These are phyloP conservation scores for Oligia fasciuncula DNA, from an alignment of 2,888 invertebrate genomes.

Conservation along the genomic window DNA sequence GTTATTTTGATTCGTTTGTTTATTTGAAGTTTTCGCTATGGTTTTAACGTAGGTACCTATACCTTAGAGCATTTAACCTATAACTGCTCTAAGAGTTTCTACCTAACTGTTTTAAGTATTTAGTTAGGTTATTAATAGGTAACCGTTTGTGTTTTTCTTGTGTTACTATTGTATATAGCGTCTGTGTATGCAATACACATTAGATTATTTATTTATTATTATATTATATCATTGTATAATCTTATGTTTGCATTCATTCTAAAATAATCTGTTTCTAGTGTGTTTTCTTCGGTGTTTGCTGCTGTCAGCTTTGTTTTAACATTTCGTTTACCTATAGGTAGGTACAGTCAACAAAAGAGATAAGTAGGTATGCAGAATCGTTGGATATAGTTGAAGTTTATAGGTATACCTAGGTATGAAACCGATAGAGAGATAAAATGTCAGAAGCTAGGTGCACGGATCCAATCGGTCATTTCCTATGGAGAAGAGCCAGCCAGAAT, in stretches of 20 bases:
- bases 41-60: not conserved
- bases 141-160: conserved; percentile 1
- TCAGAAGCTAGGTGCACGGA: too few relatives aligned
- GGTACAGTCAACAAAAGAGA: too few relatives aligned
- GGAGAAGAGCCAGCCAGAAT: too few relatives aligned
- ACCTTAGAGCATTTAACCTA: too few relatives aligned
- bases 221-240: conserved; percentile 2
- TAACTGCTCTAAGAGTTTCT: too few relatives aligned
- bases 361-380: too few relatives aligned
- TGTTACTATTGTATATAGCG: not conserved
- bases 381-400: too few relatives aligned
- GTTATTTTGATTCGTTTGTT: not conserved
- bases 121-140: not conserved
- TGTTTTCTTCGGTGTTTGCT: conserved; percentile 9
- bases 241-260: conserved; percentile 1
- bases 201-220: conserved; percentile 25
- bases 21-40: not conserved
- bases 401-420: too few relatives aligned
- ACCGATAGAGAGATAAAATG: too few relatives aligned
- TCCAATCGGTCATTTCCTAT: too few relatives aligned
- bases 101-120: not conserved
- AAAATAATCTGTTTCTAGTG: not conserved
- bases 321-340: not conserved
- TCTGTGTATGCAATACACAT: conserved; percentile 51
- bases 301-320: not conserved